Evolutionary conservation across 2,888 invertebrate genomes (phyloP).

Genomic region (Amblyjoppa proteus): DNA sequence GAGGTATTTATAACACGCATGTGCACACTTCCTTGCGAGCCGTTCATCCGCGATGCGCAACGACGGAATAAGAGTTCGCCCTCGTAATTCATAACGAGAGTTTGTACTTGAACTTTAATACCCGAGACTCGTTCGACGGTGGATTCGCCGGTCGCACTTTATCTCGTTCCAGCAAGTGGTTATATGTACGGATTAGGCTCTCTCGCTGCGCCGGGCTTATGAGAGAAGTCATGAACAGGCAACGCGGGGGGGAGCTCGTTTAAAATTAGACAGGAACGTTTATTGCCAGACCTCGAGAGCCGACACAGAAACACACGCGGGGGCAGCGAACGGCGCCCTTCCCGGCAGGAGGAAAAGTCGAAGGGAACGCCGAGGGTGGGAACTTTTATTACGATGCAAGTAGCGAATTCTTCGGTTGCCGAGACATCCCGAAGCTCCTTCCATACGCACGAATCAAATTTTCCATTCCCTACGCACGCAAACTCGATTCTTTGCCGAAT

Average conservation of each 20-base stretch:
- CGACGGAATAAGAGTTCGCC: constrained; percentile 9
- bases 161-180: constrained; percentile 51
- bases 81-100: constrained; percentile 50
- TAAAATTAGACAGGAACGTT: constrained; percentile 68
- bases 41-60: constrained; percentile 1
- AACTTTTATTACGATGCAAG: constrained; percentile 34
- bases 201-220: constrained; percentile 50
- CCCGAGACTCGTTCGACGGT: constrained; percentile 50
- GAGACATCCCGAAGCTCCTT: not conserved
- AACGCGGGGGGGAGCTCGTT: constrained; percentile 51
- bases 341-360: constrained; percentile 38
- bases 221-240: constrained; percentile 66
- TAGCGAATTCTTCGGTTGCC: constrained; percentile 29
- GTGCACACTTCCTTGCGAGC: not conserved
- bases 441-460: not conserved
- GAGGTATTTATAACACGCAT: not conserved
- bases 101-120: constrained; percentile 62
- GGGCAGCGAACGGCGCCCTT: constrained; percentile 5
- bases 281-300: constrained; percentile 59
- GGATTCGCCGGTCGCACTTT: constrained; percentile 42
- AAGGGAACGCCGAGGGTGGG: constrained; percentile 1
- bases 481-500: no score
- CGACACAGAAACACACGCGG: constrained; percentile 13
- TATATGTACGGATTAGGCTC: constrained; percentile 62
- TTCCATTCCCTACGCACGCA: no score